Conservation (phyloP, 2,797 vertebrate species). For the Crotalus adamanteus region DNA sequence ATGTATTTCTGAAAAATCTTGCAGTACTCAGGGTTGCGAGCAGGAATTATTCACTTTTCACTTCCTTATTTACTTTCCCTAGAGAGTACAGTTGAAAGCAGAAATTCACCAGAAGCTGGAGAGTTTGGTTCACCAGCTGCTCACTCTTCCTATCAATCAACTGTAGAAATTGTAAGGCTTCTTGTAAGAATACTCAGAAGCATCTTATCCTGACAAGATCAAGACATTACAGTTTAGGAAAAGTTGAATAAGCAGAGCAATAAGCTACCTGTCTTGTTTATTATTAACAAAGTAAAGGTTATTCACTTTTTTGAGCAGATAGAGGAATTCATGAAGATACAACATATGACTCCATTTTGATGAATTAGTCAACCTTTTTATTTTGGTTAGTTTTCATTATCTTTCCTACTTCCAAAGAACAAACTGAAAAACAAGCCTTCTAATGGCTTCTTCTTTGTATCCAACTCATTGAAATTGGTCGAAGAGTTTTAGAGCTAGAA, state of each 20-base stretch:
- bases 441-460: neutral
- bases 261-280: neutral
- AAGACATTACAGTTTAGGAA: neutral
- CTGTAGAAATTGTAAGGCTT: neutral
- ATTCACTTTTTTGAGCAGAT: neutral
- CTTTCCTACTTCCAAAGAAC: neutral
- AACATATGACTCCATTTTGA: neutral
- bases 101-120: neutral
- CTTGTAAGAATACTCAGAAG: neutral
- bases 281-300: neutral
- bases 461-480: neutral
- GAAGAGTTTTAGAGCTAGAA: neutral
- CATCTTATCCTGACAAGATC: neutral
- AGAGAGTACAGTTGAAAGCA: neutral
- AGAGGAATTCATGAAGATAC: neutral
- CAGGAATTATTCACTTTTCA: neutral
- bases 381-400: neutral
- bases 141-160: neutral
- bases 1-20: neutral
- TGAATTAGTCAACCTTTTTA: neutral
- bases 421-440: neutral
- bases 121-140: neutral
- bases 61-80: neutral
- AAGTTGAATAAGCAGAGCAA: neutral
- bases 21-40: neutral